A percentile compares a stretch with the other conserved stretches of the same genome.
phyloP scores from a whole-genome alignment of 2,797 vertebrate species.

The Enteromius mattozi region DNA sequence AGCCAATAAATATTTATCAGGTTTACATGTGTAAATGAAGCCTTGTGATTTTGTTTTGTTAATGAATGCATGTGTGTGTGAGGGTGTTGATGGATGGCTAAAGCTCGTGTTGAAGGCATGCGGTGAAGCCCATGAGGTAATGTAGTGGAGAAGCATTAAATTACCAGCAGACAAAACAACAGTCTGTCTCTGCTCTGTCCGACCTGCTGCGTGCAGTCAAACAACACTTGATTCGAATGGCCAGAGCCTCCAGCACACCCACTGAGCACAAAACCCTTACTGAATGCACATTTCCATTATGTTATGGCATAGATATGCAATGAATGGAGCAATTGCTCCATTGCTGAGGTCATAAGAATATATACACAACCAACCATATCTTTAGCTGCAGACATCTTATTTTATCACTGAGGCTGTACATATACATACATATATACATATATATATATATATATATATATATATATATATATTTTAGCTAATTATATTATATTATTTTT shows the following conservation, averaged over 20 bases:
- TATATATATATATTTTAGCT: too few relatives aligned
- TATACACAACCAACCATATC: background rate
- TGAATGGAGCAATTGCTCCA: conserved; percentile 1
- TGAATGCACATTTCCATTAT: conserved; percentile 21
- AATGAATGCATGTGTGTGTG: conserved; percentile 23
- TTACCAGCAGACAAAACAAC: conserved; percentile 39
- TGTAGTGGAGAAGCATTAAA: conserved; percentile 54
- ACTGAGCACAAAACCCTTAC: conserved; percentile 11
- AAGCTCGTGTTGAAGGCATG: conserved; percentile 65
- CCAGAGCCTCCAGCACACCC: conserved; percentile 4
- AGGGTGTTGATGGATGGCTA: conserved; percentile 23
- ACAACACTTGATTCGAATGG: background rate
- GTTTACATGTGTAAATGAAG: background rate
- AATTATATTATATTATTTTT: too few relatives aligned
- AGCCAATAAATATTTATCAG: background rate
- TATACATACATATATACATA: too few relatives aligned
- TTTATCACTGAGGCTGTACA: background rate
- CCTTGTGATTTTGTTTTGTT: conserved; percentile 16
- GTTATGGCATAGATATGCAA: conserved; percentile 31
- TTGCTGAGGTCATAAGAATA: conserved; percentile 13
- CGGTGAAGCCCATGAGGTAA: conserved; percentile 66
- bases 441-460: too few relatives aligned
- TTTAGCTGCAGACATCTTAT: conserved; percentile 2
- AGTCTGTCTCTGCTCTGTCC: conserved; percentile 15
- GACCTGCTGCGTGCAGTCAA: conserved; percentile 12